These are phyloP conservation scores for Argyrosomus japonicus DNA, from an alignment of 2,113 vertebrate species.

Conservation along the genomic window DNA sequence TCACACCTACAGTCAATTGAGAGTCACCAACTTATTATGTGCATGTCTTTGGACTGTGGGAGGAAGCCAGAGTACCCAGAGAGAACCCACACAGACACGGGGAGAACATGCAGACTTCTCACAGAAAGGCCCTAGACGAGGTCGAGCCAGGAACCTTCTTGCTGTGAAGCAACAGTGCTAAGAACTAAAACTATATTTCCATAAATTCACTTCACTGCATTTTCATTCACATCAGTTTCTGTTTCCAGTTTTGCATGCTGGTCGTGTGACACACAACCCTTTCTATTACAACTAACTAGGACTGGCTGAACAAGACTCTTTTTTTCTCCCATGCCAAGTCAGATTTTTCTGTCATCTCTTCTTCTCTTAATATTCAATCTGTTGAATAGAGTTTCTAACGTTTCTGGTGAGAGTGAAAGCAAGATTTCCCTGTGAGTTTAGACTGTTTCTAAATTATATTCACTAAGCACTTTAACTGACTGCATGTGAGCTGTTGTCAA, in stretches of 20 bases:
- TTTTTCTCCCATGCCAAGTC: not conserved
- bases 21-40: too few species aligned
- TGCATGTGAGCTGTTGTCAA: not conserved
- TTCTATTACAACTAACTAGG: not conserved
- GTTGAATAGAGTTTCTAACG: slow-evolving; percentile 22
- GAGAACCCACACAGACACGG: too few species aligned
- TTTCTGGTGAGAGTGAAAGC: slow-evolving; percentile 23
- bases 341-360: not conserved
- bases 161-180: too few species aligned
- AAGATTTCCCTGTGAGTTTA: not conserved
- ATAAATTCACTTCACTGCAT: not conserved
- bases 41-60: too few species aligned
- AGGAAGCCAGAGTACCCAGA: too few species aligned
- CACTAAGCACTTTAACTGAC: slow-evolving; percentile 6
- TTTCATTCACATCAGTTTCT: not conserved
- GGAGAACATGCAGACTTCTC: too few species aligned
- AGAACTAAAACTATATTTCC: not conserved
- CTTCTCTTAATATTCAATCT: not conserved
- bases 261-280: slow-evolving; percentile 12
- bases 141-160: too few species aligned
- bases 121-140: too few species aligned
- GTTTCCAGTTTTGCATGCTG: not conserved
- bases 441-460: slow-evolving; percentile 6
- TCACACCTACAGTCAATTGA: too few species aligned
- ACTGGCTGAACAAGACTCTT: not conserved